phyloP scores from a whole-genome alignment of 2,888 invertebrate genomes.

The Lutraria lutraria region DNA sequence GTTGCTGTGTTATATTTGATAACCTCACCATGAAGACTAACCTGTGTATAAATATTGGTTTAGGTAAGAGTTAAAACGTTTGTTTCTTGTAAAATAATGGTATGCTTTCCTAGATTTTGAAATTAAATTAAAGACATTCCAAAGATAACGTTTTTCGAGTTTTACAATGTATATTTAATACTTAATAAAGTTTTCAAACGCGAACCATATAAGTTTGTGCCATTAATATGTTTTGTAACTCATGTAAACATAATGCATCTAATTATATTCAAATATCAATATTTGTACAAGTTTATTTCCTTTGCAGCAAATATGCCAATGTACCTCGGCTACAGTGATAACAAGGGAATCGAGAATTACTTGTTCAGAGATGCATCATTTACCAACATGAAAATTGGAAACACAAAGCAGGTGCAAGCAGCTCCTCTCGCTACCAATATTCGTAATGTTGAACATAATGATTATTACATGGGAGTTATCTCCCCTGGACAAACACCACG shows the following conservation, averaged over 20 bases:
- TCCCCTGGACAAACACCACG: neutral
- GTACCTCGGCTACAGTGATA: constrained; percentile 30
- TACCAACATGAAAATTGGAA: neutral
- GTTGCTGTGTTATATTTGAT: neutral
- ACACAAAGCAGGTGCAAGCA: neutral
- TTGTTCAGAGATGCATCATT: constrained; percentile 28
- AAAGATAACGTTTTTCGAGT: no score
- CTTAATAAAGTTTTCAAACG: no score
- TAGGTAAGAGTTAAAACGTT: no score
- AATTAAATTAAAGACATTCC: no score
- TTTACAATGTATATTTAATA: no score
- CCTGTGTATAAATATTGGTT: neutral
- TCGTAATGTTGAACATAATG: neutral
- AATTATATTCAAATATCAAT: no score
- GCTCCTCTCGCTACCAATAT: constrained; percentile 16
- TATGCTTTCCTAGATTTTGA: no score
- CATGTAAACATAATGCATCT: no score
- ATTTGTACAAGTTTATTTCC: neutral
- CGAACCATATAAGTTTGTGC: no score
- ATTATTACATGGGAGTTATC: neutral
- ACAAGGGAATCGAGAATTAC: constrained; percentile 17
- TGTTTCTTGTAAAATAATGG: no score
- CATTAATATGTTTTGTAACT: no score
- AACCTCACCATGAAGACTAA: neutral
- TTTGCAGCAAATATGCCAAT: constrained; percentile 18